Percentiles rank a stretch among this genome's conserved stretches.
Evolutionary conservation across 2,113 vertebrate genomes (phyloP).

Genomic region (Albula glossodonta): DNA sequence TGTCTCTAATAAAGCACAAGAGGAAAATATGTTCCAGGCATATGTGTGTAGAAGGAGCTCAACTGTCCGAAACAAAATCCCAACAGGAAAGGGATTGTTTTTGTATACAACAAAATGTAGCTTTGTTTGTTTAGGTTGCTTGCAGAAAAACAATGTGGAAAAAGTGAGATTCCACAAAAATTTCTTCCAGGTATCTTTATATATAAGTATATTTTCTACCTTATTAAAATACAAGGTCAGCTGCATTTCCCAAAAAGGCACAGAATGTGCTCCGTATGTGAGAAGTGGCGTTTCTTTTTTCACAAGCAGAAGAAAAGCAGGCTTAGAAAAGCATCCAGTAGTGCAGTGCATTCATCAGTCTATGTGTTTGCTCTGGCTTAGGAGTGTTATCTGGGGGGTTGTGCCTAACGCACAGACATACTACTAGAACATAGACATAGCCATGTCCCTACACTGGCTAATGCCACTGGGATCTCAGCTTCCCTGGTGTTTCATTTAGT

Average conservation of each 20-base stretch:
- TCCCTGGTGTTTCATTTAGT: too few relatives aligned
- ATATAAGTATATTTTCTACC: not conserved
- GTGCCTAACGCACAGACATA: not conserved
- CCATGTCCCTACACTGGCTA: not conserved
- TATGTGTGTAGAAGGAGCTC: not conserved
- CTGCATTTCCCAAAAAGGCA: slow-evolving; percentile 22
- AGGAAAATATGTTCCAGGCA: not conserved
- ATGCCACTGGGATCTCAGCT: too few relatives aligned
- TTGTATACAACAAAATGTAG: not conserved
- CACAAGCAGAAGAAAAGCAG: slow-evolving; percentile 38
- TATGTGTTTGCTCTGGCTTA: slow-evolving; percentile 41
- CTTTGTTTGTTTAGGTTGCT: not conserved
- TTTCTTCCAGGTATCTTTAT: not conserved
- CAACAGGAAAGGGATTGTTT: not conserved
- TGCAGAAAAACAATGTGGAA: not conserved
- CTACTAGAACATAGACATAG: not conserved
- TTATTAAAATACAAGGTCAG: slow-evolving; percentile 15
- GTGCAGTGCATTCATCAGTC: slow-evolving; percentile 39
- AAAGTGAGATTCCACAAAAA: not conserved
- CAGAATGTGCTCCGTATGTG: slow-evolving; percentile 36
- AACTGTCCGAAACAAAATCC: not conserved
- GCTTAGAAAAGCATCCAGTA: slow-evolving; percentile 37
- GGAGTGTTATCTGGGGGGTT: not conserved
- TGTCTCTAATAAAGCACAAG: not conserved
- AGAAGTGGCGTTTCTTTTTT: slow-evolving; percentile 39